phyloP scores from a whole-genome alignment of 2,797 vertebrate species.

The Astyanax mexicanus region DNA sequence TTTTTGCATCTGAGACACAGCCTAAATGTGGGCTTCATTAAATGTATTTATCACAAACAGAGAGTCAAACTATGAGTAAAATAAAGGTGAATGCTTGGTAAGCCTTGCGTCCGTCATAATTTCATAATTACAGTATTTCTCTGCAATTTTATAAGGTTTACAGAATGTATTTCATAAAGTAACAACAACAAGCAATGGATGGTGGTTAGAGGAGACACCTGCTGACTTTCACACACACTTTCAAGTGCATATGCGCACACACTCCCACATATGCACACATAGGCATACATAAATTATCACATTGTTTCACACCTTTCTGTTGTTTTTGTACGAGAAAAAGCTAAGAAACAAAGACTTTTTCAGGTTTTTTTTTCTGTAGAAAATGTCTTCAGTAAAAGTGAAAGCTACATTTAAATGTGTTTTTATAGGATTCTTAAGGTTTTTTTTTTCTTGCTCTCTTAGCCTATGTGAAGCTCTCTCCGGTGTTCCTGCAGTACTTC shows the following conservation, averaged over 20 bases:
- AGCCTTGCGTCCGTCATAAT: no score
- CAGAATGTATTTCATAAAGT: constrained; percentile 15
- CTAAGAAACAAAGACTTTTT: constrained; percentile 7
- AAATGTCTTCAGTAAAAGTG: background rate
- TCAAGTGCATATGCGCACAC: background rate
- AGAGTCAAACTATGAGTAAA: background rate
- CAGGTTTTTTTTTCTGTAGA: background rate
- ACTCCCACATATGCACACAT: background rate
- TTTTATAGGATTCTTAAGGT: constrained; percentile 39
- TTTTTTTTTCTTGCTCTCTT: constrained; percentile 68
- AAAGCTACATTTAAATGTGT: background rate
- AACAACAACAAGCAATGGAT: background rate
- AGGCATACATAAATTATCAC: constrained; percentile 14
- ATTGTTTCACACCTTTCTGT: background rate
- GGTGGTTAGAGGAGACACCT: constrained; percentile 22
- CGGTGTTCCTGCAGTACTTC: constrained; percentile 76
- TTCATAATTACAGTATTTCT: background rate
- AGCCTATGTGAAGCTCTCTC: constrained; percentile 77
- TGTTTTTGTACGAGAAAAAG: background rate
- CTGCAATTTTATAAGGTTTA: constrained; percentile 1
- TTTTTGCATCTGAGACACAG: no score
- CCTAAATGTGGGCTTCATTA: background rate
- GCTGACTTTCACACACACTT: background rate
- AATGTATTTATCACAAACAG: background rate
- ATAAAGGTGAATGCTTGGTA: no score